These are phyloP conservation scores for Ametastegia equiseti DNA, from an alignment of 2,888 invertebrate species.

Conservation along the genomic window DNA sequence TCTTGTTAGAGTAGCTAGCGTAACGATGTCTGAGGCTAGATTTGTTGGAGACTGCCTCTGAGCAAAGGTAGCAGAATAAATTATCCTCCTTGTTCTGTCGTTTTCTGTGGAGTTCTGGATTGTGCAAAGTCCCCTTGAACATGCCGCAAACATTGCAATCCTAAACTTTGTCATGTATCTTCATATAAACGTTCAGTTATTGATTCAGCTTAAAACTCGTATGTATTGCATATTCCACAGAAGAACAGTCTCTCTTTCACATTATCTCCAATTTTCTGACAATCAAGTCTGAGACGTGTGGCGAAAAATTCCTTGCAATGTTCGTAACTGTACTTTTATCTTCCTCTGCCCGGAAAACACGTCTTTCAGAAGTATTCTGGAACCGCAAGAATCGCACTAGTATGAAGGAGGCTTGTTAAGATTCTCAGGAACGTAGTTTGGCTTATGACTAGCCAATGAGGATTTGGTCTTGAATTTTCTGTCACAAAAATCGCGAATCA, in stretches of 20 bases:
- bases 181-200: slow-evolving; percentile 45
- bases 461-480: slow-evolving; percentile 76
- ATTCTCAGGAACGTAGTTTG: background rate
- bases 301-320: background rate
- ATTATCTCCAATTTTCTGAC: slow-evolving; percentile 1
- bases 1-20: slow-evolving; percentile 65
- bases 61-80: slow-evolving; percentile 67
- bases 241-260: slow-evolving; percentile 50
- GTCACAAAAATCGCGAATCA: slow-evolving; percentile 77
- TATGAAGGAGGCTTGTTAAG: background rate
- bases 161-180: background rate
- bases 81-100: background rate
- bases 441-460: slow-evolving; percentile 26
- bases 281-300: background rate
- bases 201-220: slow-evolving; percentile 33
- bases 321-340: background rate
- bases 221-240: slow-evolving; percentile 58
- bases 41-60: slow-evolving; percentile 66
- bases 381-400: background rate
- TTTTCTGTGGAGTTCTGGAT: slow-evolving; percentile 1
- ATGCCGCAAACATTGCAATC: background rate
- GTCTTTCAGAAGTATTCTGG: background rate
- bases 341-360: slow-evolving; percentile 24
- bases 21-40: slow-evolving; percentile 69
- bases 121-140: background rate